Evolutionary conservation across 2,797 vertebrate species (phyloP).

Genomic region (Tragelaphus oryx): DNA sequence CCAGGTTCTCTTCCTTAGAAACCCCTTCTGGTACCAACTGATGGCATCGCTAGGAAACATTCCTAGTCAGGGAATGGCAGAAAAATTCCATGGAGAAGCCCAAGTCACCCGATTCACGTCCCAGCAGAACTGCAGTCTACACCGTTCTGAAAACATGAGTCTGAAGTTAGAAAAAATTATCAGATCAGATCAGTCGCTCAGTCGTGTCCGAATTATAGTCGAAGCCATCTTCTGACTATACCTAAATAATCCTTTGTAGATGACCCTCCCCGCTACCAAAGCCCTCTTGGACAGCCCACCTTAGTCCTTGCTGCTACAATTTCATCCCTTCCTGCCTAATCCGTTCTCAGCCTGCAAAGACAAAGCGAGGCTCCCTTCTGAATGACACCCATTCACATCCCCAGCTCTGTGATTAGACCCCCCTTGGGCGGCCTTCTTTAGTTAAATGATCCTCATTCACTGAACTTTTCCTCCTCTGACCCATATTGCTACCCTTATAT

Average conservation of each 20-base stretch:
- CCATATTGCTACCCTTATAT: background rate
- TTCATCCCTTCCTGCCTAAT: background rate
- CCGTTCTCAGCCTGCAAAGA: background rate
- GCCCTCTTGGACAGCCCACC: background rate
- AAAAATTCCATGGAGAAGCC: too few relatives aligned
- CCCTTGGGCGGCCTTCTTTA: background rate
- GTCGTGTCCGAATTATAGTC: background rate
- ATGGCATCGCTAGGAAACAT: background rate
- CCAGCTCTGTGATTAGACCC: background rate
- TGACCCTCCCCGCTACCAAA: background rate
- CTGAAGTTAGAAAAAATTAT: background rate
- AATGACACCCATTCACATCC: background rate
- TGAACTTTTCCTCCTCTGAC: slow-evolving; percentile 3
- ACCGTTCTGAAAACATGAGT: background rate
- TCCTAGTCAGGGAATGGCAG: background rate
- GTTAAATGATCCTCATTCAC: slow-evolving; percentile 49
- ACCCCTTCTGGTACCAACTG: background rate
- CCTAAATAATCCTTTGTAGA: background rate
- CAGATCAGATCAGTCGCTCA: too few relatives aligned
- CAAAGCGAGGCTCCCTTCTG: background rate
- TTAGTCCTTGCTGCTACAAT: background rate
- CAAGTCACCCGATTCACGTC: too few relatives aligned
- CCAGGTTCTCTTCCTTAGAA: background rate
- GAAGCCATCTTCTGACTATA: background rate
- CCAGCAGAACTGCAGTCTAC: background rate